Evolutionary conservation across 2,113 vertebrate genomes (phyloP).

Genomic region (Todiramphus chloris): DNA sequence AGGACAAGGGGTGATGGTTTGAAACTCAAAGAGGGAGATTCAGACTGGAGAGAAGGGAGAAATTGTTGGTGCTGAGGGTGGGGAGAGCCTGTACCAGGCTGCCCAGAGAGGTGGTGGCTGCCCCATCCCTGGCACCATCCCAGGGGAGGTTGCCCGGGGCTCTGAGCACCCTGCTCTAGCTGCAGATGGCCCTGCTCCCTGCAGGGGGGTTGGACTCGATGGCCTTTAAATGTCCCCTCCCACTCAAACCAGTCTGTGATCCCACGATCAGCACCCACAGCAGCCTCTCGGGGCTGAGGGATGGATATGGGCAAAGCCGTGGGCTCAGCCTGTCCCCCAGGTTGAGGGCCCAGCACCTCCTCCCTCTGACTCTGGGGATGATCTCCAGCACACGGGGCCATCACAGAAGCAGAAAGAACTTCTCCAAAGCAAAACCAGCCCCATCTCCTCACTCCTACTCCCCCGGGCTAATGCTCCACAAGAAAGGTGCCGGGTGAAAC

Average conservation of each 20-base stretch:
- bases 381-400: not conserved
- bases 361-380: accelerated
- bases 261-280: not conserved
- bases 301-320: accelerated
- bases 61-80: too few species aligned
- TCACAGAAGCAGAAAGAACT: not conserved
- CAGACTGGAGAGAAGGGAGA: too few species aligned
- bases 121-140: too few species aligned
- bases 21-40: too few species aligned
- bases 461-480: accelerated
- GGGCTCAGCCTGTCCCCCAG: not conserved
- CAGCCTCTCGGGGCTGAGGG: not conserved
- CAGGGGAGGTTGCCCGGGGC: too few species aligned
- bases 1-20: too few species aligned
- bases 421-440: not conserved
- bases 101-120: too few species aligned
- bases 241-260: not conserved
- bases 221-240: not conserved
- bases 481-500: not conserved
- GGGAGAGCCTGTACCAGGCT: too few species aligned
- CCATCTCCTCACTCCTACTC: not conserved
- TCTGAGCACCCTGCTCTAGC: not conserved
- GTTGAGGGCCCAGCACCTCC: not conserved
- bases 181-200: not conserved
- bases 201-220: not conserved